Percentiles rank a stretch among this genome's conserved stretches.
Conservation (phyloP, 2,113 vertebrate genomes). For the Lepidiolamprologus cunningtoni region DNA sequence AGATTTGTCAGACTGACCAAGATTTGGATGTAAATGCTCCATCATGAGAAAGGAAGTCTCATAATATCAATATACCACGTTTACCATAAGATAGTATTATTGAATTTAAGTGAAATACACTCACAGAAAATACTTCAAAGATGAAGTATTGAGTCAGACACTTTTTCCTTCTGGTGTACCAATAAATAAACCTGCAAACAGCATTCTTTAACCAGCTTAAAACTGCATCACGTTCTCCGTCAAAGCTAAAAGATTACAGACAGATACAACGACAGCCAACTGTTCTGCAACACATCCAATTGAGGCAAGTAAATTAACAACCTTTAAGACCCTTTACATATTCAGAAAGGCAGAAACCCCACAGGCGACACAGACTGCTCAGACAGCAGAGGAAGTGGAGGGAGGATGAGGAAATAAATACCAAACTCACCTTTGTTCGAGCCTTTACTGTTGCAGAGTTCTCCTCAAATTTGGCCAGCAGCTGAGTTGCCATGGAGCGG, state of each 20-base stretch:
- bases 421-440: constrained; percentile 72
- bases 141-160: background rate
- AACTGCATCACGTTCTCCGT: background rate
- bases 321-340: background rate
- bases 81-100: background rate
- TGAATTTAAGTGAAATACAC: background rate
- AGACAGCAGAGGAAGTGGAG: background rate
- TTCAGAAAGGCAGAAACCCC: background rate
- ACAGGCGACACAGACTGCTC: background rate
- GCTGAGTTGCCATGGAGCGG: constrained; percentile 89
- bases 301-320: background rate
- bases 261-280: background rate
- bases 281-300: background rate
- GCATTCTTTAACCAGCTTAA: accelerated
- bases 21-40: background rate
- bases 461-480: constrained; percentile 93
- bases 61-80: accelerated
- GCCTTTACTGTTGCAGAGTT: constrained; percentile 62
- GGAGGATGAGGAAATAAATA: background rate
- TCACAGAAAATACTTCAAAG: background rate
- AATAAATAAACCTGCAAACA: background rate
- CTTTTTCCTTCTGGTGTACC: background rate
- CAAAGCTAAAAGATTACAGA: background rate
- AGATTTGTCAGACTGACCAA: background rate
- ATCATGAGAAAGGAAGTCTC: background rate